These are phyloP conservation scores for Antigone vipio DNA, from an alignment of 2,113 vertebrate species.

Conservation along the genomic window DNA sequence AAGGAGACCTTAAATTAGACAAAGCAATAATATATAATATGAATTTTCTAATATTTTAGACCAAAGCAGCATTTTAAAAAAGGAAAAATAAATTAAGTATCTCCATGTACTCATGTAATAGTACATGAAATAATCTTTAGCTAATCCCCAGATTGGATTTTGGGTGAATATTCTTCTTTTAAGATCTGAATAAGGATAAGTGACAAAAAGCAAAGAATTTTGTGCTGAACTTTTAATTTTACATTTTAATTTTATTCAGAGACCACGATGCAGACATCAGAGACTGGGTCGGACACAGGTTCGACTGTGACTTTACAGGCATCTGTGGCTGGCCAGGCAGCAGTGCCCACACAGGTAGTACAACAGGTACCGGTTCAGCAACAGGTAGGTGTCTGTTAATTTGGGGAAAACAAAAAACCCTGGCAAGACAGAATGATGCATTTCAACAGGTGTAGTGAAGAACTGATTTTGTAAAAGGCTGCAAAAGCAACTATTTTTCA, in stretches of 20 bases:
- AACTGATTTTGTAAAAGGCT: background rate
- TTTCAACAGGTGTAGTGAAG: background rate
- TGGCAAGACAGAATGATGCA: background rate
- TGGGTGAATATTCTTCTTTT: background rate
- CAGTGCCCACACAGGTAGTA: slow-evolving; percentile 79
- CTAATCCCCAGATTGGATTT: background rate
- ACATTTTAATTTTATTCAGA: slow-evolving; percentile 70
- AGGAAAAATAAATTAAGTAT: background rate
- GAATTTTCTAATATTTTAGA: background rate
- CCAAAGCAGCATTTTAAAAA: background rate
- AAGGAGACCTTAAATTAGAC: slow-evolving; percentile 2
- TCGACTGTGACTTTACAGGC: slow-evolving; percentile 81
- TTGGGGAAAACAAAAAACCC: background rate
- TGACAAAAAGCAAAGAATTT: slow-evolving; percentile 5
- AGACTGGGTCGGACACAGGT: slow-evolving; percentile 78
- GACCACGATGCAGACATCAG: slow-evolving; percentile 82
- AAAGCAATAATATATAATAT: background rate
- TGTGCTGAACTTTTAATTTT: slow-evolving; percentile 18
- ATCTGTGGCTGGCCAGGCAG: slow-evolving; percentile 79
- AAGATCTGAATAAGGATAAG: background rate
- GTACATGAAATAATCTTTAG: background rate
- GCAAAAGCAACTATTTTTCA: background rate
- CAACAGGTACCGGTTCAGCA: slow-evolving; percentile 80
- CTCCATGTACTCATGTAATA: background rate
- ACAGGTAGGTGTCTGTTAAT: slow-evolving; percentile 69